These are phyloP conservation scores for Selene dorsalis DNA, from an alignment of 2,797 vertebrate genomes.

Conservation along the genomic window DNA sequence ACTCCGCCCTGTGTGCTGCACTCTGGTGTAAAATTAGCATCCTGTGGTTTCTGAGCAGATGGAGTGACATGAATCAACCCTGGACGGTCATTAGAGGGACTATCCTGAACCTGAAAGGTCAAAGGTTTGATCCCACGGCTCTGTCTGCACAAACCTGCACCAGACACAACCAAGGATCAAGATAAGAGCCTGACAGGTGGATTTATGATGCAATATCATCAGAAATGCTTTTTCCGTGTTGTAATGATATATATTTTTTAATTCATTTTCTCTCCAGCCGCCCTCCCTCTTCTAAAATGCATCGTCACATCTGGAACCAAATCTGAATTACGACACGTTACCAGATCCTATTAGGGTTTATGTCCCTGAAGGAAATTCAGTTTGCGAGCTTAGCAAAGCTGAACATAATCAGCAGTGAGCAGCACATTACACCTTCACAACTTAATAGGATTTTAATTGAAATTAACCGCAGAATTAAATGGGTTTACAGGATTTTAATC, in stretches of 20 bases:
- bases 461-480: constrained; percentile 27
- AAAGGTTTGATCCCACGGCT: constrained; percentile 26
- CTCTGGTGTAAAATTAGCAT: constrained; percentile 7
- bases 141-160: not conserved
- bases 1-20: not conserved
- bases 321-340: not conserved
- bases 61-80: constrained; percentile 17
- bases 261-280: not conserved
- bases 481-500: constrained; percentile 27
- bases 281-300: not conserved
- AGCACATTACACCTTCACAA: not conserved
- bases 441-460: constrained; percentile 17
- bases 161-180: constrained; percentile 7
- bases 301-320: not conserved
- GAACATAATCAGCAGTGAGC: constrained; percentile 6
- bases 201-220: constrained; percentile 32
- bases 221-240: constrained; percentile 55
- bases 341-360: not conserved
- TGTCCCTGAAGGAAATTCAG: constrained; percentile 2
- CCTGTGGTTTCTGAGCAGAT: not conserved
- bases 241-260: constrained; percentile 11
- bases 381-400: not conserved
- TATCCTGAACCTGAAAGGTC: constrained; percentile 22
- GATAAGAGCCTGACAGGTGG: constrained; percentile 7
- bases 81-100: constrained; percentile 15